These are phyloP conservation scores for Mythimna lalbum DNA, from an alignment of 2,888 invertebrate genomes.

Conservation along the genomic window DNA sequence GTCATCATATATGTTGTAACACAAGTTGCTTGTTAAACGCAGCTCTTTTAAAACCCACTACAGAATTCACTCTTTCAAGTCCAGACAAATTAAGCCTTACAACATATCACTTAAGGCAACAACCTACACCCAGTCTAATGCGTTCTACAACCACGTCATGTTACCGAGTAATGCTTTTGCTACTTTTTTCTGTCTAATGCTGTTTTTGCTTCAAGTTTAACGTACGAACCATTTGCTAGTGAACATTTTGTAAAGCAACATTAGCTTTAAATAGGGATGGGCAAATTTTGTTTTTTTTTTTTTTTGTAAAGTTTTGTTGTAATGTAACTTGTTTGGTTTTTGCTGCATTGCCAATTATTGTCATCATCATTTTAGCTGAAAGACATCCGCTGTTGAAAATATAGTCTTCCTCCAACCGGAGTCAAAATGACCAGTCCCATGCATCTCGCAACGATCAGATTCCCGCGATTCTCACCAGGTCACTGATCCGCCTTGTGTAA, in stretches of 20 bases:
- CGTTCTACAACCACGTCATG: conserved; percentile 46
- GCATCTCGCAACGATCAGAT: too few relatives aligned
- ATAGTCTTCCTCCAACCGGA: too few relatives aligned
- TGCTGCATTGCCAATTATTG: too few relatives aligned
- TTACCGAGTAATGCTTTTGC: conserved; percentile 50
- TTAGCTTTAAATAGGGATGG: conserved; percentile 77
- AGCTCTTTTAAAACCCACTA: not conserved
- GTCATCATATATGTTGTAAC: too few relatives aligned
- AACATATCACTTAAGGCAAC: conserved; percentile 36
- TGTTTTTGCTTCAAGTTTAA: conserved; percentile 69
- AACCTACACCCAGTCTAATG: conserved; percentile 35
- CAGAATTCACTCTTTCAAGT: not conserved
- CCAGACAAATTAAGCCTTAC: conserved; percentile 22
- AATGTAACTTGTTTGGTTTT: not conserved
- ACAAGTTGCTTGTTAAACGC: too few relatives aligned
- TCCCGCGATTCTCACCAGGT: too few relatives aligned
- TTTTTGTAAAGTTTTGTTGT: not conserved
- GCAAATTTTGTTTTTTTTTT: not conserved
- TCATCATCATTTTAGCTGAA: too few relatives aligned
- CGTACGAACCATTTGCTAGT: conserved; percentile 76
- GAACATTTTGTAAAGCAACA: conserved; percentile 80
- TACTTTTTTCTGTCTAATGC: conserved; percentile 59
- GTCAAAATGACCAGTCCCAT: too few relatives aligned
- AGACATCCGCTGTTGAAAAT: too few relatives aligned
- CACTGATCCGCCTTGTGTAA: too few relatives aligned